These are phyloP conservation scores for Tethya wilhelma DNA, from an alignment of 37 sponge, comb jelly and placozoan genomes.

Conservation along the genomic window DNA sequence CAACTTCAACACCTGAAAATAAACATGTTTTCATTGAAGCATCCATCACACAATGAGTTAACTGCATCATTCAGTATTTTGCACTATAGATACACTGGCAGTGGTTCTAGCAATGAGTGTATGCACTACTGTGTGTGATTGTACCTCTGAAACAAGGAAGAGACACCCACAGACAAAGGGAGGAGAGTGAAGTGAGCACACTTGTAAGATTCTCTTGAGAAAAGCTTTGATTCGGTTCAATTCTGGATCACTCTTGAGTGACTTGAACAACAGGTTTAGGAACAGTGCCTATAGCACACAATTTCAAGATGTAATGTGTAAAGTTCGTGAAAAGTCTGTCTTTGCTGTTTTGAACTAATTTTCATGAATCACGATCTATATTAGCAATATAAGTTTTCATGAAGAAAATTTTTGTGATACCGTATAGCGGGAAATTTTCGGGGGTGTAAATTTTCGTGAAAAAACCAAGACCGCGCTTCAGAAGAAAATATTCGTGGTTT, in stretches of 20 bases:
- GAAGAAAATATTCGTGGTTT: too few species aligned
- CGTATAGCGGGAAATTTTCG: too few species aligned
- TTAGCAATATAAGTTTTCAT: too few species aligned
- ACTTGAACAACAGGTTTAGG: conserved; percentile 94
- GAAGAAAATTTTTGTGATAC: too few species aligned
- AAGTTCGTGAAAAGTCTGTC: too few species aligned
- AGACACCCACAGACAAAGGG: conserved; percentile 87
- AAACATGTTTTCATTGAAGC: too few species aligned
- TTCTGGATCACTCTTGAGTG: conserved; percentile 88
- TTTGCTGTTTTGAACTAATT: too few species aligned
- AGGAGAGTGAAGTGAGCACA: conserved; percentile 65
- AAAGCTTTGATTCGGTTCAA: conserved; percentile 85
- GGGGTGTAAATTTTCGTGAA: too few species aligned
- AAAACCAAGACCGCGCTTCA: too few species aligned
- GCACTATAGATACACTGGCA: background rate
- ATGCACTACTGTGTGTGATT: background rate
- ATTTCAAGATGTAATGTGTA: too few species aligned
- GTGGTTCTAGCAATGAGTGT: too few species aligned
- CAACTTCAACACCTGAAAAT: conserved; percentile 62
- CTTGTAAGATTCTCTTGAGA: conserved; percentile 86
- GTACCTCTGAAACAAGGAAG: conserved; percentile 79
- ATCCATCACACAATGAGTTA: background rate
- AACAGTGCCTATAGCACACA: conserved; percentile 79
- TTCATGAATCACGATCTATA: too few species aligned
- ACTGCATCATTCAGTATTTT: background rate